Percentiles rank a stretch among this genome's conserved stretches.
These are phyloP conservation scores for Balaenoptera acutorostrata DNA, from an alignment of 2,113 vertebrate species.

Conservation along the genomic window DNA sequence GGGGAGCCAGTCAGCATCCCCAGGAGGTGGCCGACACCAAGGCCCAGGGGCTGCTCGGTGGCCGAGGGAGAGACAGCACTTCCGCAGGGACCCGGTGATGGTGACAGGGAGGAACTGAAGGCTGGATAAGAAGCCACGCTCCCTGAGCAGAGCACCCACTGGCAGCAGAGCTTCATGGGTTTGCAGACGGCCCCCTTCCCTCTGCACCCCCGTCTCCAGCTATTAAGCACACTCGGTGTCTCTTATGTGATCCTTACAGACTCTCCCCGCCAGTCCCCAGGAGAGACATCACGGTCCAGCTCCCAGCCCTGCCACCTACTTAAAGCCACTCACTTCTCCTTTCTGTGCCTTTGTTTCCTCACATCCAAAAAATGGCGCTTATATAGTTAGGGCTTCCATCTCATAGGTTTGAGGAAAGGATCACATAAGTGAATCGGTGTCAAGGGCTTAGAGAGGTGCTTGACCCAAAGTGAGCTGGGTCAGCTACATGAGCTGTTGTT, in stretches of 20 bases:
- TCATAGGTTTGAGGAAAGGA: neutral
- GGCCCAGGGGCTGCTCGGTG: neutral
- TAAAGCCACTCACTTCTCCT: neutral
- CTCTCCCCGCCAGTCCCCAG: neutral
- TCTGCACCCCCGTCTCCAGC: rapidly evolving
- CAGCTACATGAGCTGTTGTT: rapidly evolving
- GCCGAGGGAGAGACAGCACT: neutral
- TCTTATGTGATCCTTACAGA: neutral
- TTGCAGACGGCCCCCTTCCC: neutral
- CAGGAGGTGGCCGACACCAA: neutral
- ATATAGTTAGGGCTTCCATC: neutral
- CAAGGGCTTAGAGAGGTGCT: neutral
- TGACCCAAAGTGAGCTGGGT: neutral
- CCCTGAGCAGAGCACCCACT: neutral
- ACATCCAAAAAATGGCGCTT: neutral
- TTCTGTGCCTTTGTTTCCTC: neutral
- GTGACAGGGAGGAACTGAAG: neutral
- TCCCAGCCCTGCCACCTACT: neutral
- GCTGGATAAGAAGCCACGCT: neutral
- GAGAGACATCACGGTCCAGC: neutral
- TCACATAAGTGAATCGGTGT: neutral
- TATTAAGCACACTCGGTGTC: neutral
- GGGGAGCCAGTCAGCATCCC: neutral
- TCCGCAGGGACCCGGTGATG: neutral
- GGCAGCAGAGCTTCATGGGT: neutral